Conservation (phyloP, 2,888 invertebrate genomes). For the Lampropteryx suffumata region DNA sequence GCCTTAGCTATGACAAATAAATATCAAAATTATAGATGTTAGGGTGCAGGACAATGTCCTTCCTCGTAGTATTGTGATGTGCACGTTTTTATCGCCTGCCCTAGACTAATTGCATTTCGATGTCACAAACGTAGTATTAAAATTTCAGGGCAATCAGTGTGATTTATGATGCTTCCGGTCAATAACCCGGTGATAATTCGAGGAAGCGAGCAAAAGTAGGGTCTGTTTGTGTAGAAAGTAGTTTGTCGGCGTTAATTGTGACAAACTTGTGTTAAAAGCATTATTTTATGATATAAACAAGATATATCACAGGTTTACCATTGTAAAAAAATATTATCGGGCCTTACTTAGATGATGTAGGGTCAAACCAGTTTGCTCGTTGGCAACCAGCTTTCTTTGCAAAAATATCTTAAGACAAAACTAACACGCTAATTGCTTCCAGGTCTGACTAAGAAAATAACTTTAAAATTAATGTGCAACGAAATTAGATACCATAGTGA, state of each 20-base stretch:
- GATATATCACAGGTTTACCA: too few relatives aligned
- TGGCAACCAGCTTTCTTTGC: background rate
- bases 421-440: conserved; percentile 54
- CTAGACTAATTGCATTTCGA: conserved; percentile 31
- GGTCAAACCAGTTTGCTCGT: too few relatives aligned
- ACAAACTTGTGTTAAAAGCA: too few relatives aligned
- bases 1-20: background rate
- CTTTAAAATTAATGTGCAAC: too few relatives aligned
- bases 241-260: background rate
- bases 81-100: conserved; percentile 27
- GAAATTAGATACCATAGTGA: background rate
- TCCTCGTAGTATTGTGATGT: conserved; percentile 45
- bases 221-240: conserved; percentile 36
- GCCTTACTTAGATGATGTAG: too few relatives aligned
- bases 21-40: background rate
- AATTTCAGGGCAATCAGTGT: conserved; percentile 23
- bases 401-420: conserved; percentile 34
- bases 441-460: conserved; percentile 40
- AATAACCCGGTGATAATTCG: conserved; percentile 25
- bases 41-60: conserved; percentile 52
- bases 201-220: conserved; percentile 17
- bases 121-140: conserved; percentile 22
- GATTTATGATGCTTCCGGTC: conserved; percentile 38
- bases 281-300: too few relatives aligned
- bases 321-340: too few relatives aligned